These are phyloP conservation scores for Plectrocnemia conspersa DNA, from an alignment of 1,140 invertebrate species.

Conservation along the genomic window DNA sequence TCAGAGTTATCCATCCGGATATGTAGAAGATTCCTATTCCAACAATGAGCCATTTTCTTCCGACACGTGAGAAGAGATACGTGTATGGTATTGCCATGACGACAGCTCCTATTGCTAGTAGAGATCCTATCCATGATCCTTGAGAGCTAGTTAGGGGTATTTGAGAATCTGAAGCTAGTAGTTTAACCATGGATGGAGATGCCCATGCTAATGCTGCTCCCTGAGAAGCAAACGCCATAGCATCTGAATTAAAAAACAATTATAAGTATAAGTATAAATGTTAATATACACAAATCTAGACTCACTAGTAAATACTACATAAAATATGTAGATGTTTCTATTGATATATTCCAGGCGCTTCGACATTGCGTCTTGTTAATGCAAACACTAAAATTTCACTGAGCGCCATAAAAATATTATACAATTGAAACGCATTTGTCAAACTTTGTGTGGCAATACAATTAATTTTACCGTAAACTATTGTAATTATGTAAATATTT, in stretches of 20 bases:
- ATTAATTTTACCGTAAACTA: too few relatives aligned
- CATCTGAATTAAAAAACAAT: conserved; percentile 22
- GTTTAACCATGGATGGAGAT: conserved; percentile 32
- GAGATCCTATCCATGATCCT: conserved; percentile 32
- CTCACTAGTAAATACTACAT: conserved; percentile 27
- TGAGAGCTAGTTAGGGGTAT: conserved; percentile 20
- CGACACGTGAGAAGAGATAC: conserved; percentile 22
- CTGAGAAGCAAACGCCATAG: conserved; percentile 25
- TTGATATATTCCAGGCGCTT: conserved; percentile 9
- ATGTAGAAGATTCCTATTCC: conserved; percentile 21
- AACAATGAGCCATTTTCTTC: conserved; percentile 31
- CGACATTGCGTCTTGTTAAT: too few relatives aligned
- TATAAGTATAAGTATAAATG: conserved; percentile 4
- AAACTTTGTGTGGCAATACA: too few relatives aligned
- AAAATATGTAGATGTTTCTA: conserved; percentile 17
- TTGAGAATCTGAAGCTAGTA: conserved; percentile 22
- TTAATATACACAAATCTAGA: conserved; percentile 18
- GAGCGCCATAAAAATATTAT: too few relatives aligned
- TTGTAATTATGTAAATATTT: too few relatives aligned
- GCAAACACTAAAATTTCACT: too few relatives aligned
- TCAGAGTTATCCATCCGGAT: conserved; percentile 25
- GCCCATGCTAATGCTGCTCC: conserved; percentile 32
- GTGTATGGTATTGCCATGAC: conserved; percentile 26
- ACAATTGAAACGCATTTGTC: too few relatives aligned
- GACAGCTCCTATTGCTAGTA: conserved; percentile 28